Percentiles rank a stretch among this genome's conserved stretches.
phyloP scores from a whole-genome alignment of 2,797 vertebrate genomes.

The Thunnus albacares region DNA sequence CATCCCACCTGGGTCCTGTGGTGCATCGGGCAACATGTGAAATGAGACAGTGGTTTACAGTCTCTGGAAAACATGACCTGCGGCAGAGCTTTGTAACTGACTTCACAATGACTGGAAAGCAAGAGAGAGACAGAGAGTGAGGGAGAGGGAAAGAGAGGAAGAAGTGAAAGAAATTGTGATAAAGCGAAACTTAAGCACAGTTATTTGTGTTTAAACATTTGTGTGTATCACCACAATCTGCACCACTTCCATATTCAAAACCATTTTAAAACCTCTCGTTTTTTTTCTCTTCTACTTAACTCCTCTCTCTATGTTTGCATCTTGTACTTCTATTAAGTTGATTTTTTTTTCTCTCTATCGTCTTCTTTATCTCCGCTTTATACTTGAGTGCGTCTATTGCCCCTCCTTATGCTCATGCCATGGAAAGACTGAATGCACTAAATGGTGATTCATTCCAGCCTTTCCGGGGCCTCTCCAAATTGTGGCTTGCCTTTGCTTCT shows the following conservation, averaged over 20 bases:
- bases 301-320: background rate
- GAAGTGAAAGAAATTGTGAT: slow-evolving; percentile 71
- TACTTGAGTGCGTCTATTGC: slow-evolving; percentile 33
- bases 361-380: slow-evolving; percentile 45
- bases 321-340: slow-evolving; percentile 20
- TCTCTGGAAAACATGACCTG: slow-evolving; percentile 64
- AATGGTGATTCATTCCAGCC: slow-evolving; percentile 76
- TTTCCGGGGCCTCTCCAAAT: slow-evolving; percentile 74
- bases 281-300: background rate
- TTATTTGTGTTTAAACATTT: slow-evolving; percentile 65
- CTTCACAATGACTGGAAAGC: slow-evolving; percentile 40
- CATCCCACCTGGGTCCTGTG: slow-evolving; percentile 74
- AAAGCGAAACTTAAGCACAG: slow-evolving; percentile 66
- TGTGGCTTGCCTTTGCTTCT: slow-evolving; percentile 72
- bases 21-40: slow-evolving; percentile 46
- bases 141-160: slow-evolving; percentile 33
- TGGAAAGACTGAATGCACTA: slow-evolving; percentile 76
- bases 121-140: background rate
- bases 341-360: slow-evolving; percentile 19
- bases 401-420: slow-evolving; percentile 48
- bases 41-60: slow-evolving; percentile 74
- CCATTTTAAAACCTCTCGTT: slow-evolving; percentile 25
- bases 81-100: slow-evolving; percentile 49
- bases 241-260: slow-evolving; percentile 64
- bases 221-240: slow-evolving; percentile 49